Base-by-base conservation (phyloP, 2,888 invertebrate genomes). In the Keiferia lycopersicella region DNA sequence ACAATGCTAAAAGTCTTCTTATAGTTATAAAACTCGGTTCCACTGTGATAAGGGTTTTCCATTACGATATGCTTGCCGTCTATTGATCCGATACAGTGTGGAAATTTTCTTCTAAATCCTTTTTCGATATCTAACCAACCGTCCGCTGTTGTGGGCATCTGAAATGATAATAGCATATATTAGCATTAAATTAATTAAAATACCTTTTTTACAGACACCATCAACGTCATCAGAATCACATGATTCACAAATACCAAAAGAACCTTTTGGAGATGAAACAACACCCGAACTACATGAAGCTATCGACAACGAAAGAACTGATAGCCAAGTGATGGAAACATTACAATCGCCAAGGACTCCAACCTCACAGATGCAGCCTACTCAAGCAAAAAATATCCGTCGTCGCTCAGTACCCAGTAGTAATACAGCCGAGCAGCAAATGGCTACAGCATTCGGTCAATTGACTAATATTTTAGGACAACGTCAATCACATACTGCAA, bases 21-120 rank as follows among this genome's bases (percentile, higher is more conserved):
- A 58, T 66, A 69, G 30, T 69, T 69, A 51, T 45, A 67, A 63
- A 62, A 70, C 38, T 67, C 67, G 12, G 66, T 58, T 48, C 69
- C 69, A 30, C 61, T 57, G 22, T 69, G 63, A 50, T 8, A 10
- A 6, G 69, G 69, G 22, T 45, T 58, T 65, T 67, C 39, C 18
- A 71, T 62, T 10, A 66, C 61, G 4, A 66, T 60, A 58, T 71
- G 71, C 50, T 71, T 71, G 58, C 71, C 68, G 22, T 71, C 71
- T 22, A 71, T 18, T 8, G 63, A 62, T 16, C 62, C 61, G 1
- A 61, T n/a, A 6, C 50, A 48, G 11, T 50, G 65, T 41, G 58
- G 67, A 65, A 67, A 67, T 64, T 67, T 60, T 14, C 11, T 4
- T 26, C n/a, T 26, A 26, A 45, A 60, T 66, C 26, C 63, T 65